Conservation (phyloP, 2,113 vertebrate species). For the Siniperca chuatsi region DNA sequence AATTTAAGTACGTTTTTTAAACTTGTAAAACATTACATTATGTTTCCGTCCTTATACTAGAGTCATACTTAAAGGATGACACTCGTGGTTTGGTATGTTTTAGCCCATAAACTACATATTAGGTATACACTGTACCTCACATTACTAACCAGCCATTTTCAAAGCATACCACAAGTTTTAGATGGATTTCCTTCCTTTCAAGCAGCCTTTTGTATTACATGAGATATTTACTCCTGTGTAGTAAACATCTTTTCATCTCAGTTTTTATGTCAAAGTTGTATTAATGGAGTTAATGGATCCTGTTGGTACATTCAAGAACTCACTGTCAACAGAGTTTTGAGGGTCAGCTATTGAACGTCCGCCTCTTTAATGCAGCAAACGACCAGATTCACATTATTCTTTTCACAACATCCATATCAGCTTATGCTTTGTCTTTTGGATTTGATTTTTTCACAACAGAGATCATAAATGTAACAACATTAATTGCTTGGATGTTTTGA, state of each 20-base stretch:
- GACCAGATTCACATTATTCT: neutral
- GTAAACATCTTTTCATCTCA: neutral
- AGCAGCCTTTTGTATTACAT: neutral
- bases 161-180: neutral
- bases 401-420: neutral
- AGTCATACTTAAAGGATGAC: neutral
- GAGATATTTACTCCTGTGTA: neutral
- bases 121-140: neutral
- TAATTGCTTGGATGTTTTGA: neutral
- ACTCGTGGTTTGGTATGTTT: neutral
- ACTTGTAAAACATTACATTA: neutral
- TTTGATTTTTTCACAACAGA: neutral
- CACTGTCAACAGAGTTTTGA: neutral
- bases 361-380: neutral
- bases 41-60: neutral
- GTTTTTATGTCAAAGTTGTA: neutral
- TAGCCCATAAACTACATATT: neutral
- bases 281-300: neutral
- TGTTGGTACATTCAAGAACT: neutral
- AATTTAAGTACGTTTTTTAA: constrained; percentile 10
- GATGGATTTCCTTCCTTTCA: neutral
- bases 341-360: neutral
- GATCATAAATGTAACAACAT: neutral
- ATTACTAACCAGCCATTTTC: neutral
- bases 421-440: neutral